Conservation (phyloP, 2,797 vertebrate species). For the Cercopithecus hamlyni region DNA sequence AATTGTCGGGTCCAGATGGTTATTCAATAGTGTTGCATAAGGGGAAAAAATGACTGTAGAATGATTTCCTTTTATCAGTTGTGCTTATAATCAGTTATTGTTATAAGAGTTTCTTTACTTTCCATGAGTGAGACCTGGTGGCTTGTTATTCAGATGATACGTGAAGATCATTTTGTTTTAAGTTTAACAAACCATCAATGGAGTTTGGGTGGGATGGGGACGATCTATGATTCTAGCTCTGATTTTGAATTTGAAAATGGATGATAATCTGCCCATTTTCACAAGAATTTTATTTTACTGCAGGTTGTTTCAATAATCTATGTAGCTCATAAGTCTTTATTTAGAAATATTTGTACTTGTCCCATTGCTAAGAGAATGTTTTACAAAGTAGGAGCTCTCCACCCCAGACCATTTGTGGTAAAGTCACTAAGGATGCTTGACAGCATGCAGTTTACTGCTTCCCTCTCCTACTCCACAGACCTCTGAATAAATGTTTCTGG, state of each 20-base stretch:
- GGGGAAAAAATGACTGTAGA: constrained; percentile 20
- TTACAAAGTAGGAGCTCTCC: neutral
- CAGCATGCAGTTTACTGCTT: neutral
- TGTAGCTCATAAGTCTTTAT: neutral
- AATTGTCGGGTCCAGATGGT: constrained; percentile 68
- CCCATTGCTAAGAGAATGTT: neutral
- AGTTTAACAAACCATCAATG: neutral
- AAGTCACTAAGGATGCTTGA: neutral
- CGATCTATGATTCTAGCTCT: neutral
- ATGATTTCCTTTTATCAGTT: constrained; percentile 57
- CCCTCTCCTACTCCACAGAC: rapidly evolving
- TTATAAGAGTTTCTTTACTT: constrained; percentile 14
- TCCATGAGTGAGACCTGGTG: neutral
- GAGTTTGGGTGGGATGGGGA: neutral
- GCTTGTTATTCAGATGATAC: neutral
- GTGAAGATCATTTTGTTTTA: neutral
- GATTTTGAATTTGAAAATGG: neutral
- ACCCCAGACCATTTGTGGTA: neutral
- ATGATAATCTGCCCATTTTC: neutral
- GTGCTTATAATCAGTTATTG: constrained; percentile 38
- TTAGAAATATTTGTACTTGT: neutral
- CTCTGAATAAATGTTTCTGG: neutral
- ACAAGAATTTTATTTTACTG: neutral
- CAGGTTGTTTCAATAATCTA: neutral
- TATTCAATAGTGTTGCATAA: constrained; percentile 67